Percentiles rank a stretch among this genome's conserved stretches.
Evolutionary conservation across 1,140 invertebrate genomes (phyloP).

Genomic region (Kradibia gibbosae): DNA sequence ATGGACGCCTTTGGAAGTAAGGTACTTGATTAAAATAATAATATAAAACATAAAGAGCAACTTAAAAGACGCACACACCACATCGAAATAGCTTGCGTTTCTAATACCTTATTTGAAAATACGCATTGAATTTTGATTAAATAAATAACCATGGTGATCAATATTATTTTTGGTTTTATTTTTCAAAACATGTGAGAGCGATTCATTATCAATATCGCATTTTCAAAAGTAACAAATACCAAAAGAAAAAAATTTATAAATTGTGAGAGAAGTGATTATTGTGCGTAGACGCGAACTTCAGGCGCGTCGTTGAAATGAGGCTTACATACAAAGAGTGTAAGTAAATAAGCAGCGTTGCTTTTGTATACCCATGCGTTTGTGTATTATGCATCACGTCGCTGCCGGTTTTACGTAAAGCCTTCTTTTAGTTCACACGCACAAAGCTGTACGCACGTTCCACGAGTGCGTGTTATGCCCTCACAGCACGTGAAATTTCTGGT

Average conservation of each 20-base stretch:
- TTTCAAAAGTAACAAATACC: not conserved
- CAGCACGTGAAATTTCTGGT: slow-evolving; percentile 31
- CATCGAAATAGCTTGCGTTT: not conserved
- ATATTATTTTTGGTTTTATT: too few relatives aligned
- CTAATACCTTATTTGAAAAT: too few relatives aligned
- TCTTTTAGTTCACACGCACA: not conserved
- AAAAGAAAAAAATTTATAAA: not conserved
- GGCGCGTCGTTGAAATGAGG: too few relatives aligned
- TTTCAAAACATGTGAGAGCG: not conserved
- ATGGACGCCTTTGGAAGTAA: not conserved
- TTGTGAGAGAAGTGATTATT: not conserved
- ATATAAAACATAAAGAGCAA: not conserved
- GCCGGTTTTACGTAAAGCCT: slow-evolving; percentile 16
- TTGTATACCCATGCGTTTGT: too few relatives aligned
- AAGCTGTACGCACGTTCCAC: slow-evolving; percentile 5
- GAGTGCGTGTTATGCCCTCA: not conserved
- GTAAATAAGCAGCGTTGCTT: too few relatives aligned
- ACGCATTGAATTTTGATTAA: too few relatives aligned
- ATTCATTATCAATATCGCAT: slow-evolving; percentile 5
- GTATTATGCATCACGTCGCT: not conserved
- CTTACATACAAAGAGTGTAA: too few relatives aligned
- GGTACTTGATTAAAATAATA: not conserved
- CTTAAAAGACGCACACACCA: not conserved
- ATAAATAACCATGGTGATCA: too few relatives aligned
- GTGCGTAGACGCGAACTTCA: not conserved